Evolutionary conservation across 2,113 vertebrate species (phyloP).

Genomic region (Pedionomus torquatus): DNA sequence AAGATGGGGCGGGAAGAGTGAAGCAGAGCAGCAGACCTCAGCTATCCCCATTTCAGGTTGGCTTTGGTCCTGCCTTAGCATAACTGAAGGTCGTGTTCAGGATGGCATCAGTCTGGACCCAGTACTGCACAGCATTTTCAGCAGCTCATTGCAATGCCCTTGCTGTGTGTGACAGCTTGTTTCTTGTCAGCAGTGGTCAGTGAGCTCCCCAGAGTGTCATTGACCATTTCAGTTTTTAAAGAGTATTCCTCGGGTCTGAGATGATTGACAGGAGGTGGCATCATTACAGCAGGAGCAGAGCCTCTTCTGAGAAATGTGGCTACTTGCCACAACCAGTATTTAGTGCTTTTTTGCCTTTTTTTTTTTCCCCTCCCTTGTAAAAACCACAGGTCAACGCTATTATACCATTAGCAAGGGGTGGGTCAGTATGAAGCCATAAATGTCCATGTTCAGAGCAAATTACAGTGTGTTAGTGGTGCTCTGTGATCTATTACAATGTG

Average conservation of each 20-base stretch:
- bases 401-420: neutral
- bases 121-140: neutral
- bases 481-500: neutral
- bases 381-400: neutral
- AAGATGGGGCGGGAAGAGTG: no score
- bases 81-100: accelerated
- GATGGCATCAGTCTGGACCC: neutral
- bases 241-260: accelerated
- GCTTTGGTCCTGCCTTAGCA: neutral
- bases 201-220: neutral
- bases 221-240: neutral
- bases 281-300: neutral
- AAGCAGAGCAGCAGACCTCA: neutral
- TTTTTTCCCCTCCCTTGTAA: neutral
- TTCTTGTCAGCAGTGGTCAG: neutral
- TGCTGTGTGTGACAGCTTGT: accelerated
- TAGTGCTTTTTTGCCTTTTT: neutral
- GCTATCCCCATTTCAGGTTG: accelerated
- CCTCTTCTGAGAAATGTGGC: neutral
- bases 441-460: slow-evolving; percentile 13
- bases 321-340: neutral
- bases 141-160: neutral
- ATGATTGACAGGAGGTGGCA: neutral
- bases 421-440: neutral
- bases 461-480: neutral